Percentiles rank a stretch among this genome's conserved stretches.
Conservation (phyloP, 2,113 vertebrate genomes). For the chimpanzee (Pan troglodytes) region NHGRI_mPanTro3-v2.1_pri NC_072414.2:76751501-76752000, state of each 20-base stretch:
- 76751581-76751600: rapidly evolving
- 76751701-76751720: neutral
- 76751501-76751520: neutral
- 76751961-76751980: neutral
- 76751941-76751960: neutral
- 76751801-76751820: neutral
- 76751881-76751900: too few relatives aligned
- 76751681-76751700: neutral
- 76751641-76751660: neutral
- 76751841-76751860: neutral
- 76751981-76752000: neutral
- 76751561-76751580: too few relatives aligned
- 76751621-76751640: neutral
- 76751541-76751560: neutral
- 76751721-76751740: neutral
- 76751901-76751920: neutral
- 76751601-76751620: neutral
- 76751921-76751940: neutral
- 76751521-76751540: constrained; percentile 38
- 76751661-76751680: neutral
- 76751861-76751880: neutral
- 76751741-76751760: neutral
- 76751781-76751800: neutral
- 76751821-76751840: neutral
- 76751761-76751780: neutral